Evolutionary conservation across 2,797 vertebrate genomes (phyloP).

Genomic region (Poecilia wingei): DNA sequence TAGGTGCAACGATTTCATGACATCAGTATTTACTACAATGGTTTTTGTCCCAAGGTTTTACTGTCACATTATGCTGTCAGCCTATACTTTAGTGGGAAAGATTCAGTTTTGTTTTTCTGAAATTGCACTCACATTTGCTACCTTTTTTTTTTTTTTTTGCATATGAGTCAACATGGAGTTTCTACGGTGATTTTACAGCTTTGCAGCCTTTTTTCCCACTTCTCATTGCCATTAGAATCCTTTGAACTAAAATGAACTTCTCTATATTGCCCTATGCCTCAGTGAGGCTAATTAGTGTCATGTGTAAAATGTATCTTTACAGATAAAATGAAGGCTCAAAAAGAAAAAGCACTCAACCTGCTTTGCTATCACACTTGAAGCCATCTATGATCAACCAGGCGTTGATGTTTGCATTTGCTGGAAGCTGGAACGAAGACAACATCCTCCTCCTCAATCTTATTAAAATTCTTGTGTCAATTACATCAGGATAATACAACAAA

Average conservation of each 20-base stretch:
- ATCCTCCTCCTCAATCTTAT: slow-evolving; percentile 14
- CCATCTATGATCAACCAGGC: neutral
- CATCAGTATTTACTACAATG: too few species aligned
- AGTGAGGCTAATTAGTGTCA: neutral
- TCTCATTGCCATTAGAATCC: neutral
- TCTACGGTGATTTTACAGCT: neutral
- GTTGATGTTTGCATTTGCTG: slow-evolving; percentile 14
- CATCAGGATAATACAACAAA: slow-evolving; percentile 23
- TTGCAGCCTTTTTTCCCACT: neutral
- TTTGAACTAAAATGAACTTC: neutral
- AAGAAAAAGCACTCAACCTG: neutral
- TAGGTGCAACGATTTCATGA: too few species aligned
- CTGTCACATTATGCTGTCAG: too few species aligned
- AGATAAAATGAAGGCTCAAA: neutral
- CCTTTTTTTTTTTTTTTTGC: too few species aligned
- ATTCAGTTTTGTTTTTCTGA: too few species aligned
- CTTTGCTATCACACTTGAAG: slow-evolving; percentile 7
- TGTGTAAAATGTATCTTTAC: neutral
- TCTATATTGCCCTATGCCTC: neutral
- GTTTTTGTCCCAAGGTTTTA: too few species aligned
- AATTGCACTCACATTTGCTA: neutral
- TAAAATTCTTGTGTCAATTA: slow-evolving; percentile 19
- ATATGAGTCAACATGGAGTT: neutral
- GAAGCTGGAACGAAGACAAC: slow-evolving; percentile 26
- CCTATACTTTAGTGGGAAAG: too few species aligned